Conservation (phyloP, 1,140 invertebrate species). For the Platorchestia sp. region DNA sequence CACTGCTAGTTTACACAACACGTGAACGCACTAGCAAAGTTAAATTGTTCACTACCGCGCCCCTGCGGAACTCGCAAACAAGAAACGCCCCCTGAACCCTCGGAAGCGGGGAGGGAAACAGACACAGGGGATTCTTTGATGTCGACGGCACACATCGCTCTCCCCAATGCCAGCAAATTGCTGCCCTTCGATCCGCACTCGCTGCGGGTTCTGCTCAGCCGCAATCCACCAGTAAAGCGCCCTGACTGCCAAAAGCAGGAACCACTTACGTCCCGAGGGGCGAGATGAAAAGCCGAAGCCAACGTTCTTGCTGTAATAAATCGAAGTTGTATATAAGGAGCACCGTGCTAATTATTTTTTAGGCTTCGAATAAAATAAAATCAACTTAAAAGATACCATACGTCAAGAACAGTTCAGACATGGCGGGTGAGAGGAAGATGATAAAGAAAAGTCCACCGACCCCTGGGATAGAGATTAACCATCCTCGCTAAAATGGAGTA, state of each 20-base stretch:
- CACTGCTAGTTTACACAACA: too few species aligned
- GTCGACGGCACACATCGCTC: constrained; percentile 3
- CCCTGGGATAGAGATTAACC: not conserved
- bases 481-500: not conserved
- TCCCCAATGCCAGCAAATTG: not conserved
- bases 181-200: not conserved
- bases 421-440: not conserved
- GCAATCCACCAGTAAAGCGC: not conserved
- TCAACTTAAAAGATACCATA: not conserved
- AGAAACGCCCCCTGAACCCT: not conserved
- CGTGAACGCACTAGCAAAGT: not conserved
- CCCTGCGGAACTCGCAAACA: not conserved
- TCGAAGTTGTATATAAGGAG: not conserved
- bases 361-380: not conserved
- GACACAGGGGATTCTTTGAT: constrained; percentile 6
- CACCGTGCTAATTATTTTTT: not conserved
- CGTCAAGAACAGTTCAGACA: not conserved
- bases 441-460: not conserved
- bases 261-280: not conserved
- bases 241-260: not conserved
- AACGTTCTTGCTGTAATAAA: not conserved
- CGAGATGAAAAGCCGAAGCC: not conserved
- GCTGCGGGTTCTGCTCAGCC: not conserved
- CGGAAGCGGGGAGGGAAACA: not conserved
- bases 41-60: not conserved